These are phyloP conservation scores for Dendrolimus kikuchii DNA, from an alignment of 1,140 invertebrate species.

Conservation along the genomic window DNA sequence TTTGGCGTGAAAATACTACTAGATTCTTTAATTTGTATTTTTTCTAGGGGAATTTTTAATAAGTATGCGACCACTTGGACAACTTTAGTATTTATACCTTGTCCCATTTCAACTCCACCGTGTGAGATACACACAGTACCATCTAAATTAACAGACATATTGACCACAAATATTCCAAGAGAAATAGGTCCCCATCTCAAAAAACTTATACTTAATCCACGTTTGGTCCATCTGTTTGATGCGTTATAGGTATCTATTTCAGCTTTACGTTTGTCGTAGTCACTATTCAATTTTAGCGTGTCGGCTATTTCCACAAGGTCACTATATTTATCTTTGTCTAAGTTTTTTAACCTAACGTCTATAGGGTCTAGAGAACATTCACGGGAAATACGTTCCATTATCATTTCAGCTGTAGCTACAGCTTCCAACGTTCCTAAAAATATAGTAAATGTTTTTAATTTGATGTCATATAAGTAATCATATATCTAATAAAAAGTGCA, in stretches of 20 bases:
- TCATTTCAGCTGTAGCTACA: slow-evolving; percentile 79
- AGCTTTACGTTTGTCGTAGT: slow-evolving; percentile 40
- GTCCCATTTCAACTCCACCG: slow-evolving; percentile 86
- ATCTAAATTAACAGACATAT: slow-evolving; percentile 81
- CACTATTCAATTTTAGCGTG: neutral
- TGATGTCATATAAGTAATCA: neutral
- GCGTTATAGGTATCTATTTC: slow-evolving; percentile 75
- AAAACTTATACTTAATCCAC: slow-evolving; percentile 76
- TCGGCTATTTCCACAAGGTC: neutral
- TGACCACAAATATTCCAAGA: slow-evolving; percentile 72
- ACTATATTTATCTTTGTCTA: neutral
- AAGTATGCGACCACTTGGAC: slow-evolving; percentile 80
- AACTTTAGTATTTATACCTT: slow-evolving; percentile 84
- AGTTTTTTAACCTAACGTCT: neutral
- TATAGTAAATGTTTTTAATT: neutral
- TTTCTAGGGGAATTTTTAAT: slow-evolving; percentile 77
- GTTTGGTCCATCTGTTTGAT: slow-evolving; percentile 83
- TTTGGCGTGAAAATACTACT: slow-evolving; percentile 75
- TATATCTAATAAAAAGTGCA: too few species aligned
- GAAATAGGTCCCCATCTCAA: slow-evolving; percentile 75
- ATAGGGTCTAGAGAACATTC: neutral
- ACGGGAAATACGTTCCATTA: slow-evolving; percentile 77
- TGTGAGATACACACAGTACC: slow-evolving; percentile 82
- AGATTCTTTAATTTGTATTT: slow-evolving; percentile 77
- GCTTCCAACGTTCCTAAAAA: slow-evolving; percentile 76